Base-by-base conservation (phyloP, 2,888 invertebrate genomes). In the Pecten maximus region DNA sequence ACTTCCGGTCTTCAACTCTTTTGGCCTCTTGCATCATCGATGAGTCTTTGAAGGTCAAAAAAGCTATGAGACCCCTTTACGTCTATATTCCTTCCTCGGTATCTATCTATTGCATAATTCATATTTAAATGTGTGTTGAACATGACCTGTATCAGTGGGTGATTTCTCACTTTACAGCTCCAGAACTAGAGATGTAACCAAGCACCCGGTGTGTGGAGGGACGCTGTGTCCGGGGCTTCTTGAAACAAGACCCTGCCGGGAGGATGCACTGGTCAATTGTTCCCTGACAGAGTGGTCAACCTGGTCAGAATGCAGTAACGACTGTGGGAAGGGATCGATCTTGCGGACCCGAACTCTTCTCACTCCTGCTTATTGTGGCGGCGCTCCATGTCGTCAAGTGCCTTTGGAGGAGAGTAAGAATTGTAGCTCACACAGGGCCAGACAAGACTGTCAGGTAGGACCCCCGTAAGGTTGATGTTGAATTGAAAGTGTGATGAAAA, bases 311-410 rank as follows among this genome's bases (percentile, higher is more conserved):
- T 95, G 95, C 86, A 93, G 91, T 87, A 94, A 92, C n/a, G 92
- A 92, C 88, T 95, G 95, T 88, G 95, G 95, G 0, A 23, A 48
- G 23, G 95, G 95, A 12, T 89, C 39, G 15, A n/a, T 87, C 1
- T 88, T 90, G 16, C 88, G 94, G 40, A 92, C 93, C 10, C 90
- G 95, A 28, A 90, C 88, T 28, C 89, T 94, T 44, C 87, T 93
- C 23, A 94, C 94, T 0, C 94, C 93, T 2, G 93, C 94, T 1
- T 94, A 93, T 88, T 95, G 95, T 90, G 94, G 94, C 0, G 95
- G 94, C 0, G 54, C 74, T 15, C 40, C 91, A 40, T 95, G 95
- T 91, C 74, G 40, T 35, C 91, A 92, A 89, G 90, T 89, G 87
- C 88, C 86, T 2, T 88, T 91, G 19, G 91, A 92, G 39, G 93